Percentiles rank a stretch among this genome's conserved stretches.
These are phyloP conservation scores for Cynaeus angustus DNA, from an alignment of 2,888 invertebrate genomes.

Conservation along the genomic window DNA sequence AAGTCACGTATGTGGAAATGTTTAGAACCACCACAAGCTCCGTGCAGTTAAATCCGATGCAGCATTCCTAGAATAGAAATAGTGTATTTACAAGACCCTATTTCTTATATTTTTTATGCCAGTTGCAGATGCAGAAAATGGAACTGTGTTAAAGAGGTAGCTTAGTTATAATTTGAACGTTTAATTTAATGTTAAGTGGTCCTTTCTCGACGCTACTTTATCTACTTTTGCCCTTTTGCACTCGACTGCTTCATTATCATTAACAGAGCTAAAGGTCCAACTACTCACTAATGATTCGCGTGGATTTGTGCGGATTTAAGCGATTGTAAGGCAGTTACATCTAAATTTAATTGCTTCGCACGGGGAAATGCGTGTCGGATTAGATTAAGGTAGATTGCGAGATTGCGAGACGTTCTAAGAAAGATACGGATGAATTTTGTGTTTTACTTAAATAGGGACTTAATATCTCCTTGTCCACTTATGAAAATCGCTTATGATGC, in stretches of 20 bases:
- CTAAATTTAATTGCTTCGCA: conserved; percentile 46
- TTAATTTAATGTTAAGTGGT: too few relatives aligned
- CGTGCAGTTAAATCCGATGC: conserved; percentile 12
- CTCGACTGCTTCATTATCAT: conserved; percentile 46
- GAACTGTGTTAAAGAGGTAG: too few relatives aligned
- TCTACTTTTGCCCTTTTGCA: conserved; percentile 40
- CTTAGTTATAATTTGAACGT: too few relatives aligned
- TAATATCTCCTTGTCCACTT: conserved; percentile 8
- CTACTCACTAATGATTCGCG: conserved; percentile 47
- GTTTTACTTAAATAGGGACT: conserved; percentile 1
- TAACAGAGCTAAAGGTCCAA: conserved; percentile 35
- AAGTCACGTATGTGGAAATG: conserved; percentile 21
- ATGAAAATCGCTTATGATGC: conserved; percentile 18
- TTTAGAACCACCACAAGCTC: conserved; percentile 17
- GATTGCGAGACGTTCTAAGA: conserved; percentile 6
- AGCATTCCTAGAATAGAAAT: conserved; percentile 22
- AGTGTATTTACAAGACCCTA: conserved; percentile 8
- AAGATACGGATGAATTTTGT: conserved; percentile 8
- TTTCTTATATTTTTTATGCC: too few relatives aligned
- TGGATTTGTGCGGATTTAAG: conserved; percentile 48
- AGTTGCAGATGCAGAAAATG: not conserved
- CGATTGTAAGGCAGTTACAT: conserved; percentile 45
- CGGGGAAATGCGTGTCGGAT: conserved; percentile 14
- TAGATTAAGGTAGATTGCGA: conserved; percentile 6
- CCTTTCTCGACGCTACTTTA: conserved; percentile 29